A percentile compares a stretch with the other conserved stretches of the same genome.
Evolutionary conservation across 2,113 vertebrate species (phyloP).

Genomic region (Myodes glareolus): DNA sequence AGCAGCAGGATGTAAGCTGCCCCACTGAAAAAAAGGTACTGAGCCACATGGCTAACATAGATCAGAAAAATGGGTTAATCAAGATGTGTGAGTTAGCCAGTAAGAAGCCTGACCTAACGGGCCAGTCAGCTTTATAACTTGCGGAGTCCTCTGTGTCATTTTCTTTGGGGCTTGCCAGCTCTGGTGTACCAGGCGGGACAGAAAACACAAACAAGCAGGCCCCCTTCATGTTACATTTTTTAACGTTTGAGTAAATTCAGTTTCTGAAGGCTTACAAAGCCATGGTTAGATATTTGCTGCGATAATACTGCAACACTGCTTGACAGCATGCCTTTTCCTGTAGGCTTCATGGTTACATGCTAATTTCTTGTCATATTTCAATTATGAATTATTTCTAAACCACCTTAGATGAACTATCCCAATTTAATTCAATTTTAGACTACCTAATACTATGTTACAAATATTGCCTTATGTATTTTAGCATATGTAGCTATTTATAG

Average conservation of each 20-base stretch:
- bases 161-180: too few species aligned
- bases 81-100: too few species aligned
- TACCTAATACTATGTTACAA: neutral
- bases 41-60: too few species aligned
- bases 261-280: neutral
- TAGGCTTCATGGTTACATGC: neutral
- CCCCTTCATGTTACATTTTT: too few species aligned
- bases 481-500: neutral
- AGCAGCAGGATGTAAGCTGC: too few species aligned
- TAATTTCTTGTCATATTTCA: conserved; percentile 35
- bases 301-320: neutral
- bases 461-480: neutral
- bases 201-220: too few species aligned
- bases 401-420: neutral
- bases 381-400: conserved; percentile 37
- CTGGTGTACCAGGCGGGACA: too few species aligned
- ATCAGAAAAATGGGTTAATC: too few species aligned
- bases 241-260: conserved; percentile 11
- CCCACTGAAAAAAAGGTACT: too few species aligned
- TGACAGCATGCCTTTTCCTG: neutral
- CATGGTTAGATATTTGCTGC: neutral
- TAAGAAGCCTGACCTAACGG: too few species aligned
- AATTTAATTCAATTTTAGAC: neutral
- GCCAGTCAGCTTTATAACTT: too few species aligned
- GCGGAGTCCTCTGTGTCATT: too few species aligned